Evolutionary conservation across 2,888 invertebrate genomes (phyloP).

Genomic region (Drosophila kuntzei): DNA sequence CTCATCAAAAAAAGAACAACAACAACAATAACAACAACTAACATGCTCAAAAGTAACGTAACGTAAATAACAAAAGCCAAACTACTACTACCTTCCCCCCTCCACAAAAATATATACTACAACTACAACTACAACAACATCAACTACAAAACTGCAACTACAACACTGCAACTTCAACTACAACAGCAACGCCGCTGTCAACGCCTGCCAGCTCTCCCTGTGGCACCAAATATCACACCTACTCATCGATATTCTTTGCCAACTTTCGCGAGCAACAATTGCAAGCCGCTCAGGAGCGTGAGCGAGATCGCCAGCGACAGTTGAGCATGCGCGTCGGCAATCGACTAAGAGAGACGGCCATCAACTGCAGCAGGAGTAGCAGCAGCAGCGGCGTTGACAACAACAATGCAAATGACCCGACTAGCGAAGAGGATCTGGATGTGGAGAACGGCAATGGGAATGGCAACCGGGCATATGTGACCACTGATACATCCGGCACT

Average conservation of each 20-base stretch:
- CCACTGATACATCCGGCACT: constrained; percentile 75
- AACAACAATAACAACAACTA: constrained; percentile 63
- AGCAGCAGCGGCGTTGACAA: constrained; percentile 53
- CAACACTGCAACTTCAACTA: constrained; percentile 54
- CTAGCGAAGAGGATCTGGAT: constrained; percentile 57
- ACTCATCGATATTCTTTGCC: constrained; percentile 84
- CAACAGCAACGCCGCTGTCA: constrained; percentile 84
- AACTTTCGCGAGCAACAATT: constrained; percentile 82
- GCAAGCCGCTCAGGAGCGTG: constrained; percentile 72
- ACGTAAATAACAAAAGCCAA: constrained; percentile 83
- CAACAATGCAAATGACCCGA: constrained; percentile 59
- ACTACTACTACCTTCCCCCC: constrained; percentile 81
- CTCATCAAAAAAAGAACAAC: constrained; percentile 50
- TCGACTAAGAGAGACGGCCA: constrained; percentile 82
- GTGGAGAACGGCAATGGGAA: constrained; percentile 56
- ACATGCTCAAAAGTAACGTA: constrained; percentile 77
- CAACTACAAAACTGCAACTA: constrained; percentile 50
- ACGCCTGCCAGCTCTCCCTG: constrained; percentile 84
- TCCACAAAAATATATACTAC: constrained; percentile 55
- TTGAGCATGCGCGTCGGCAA: constrained; percentile 77
- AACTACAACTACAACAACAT: constrained; percentile 46
- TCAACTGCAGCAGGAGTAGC: constrained; percentile 74
- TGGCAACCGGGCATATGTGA: constrained; percentile 73
- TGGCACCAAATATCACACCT: constrained; percentile 84
- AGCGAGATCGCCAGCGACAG: constrained; percentile 73